Evolutionary conservation across 2,113 vertebrate species (phyloP), one percentile per base, ranked within the genome.

Genomic region (Parus major): DNA sequence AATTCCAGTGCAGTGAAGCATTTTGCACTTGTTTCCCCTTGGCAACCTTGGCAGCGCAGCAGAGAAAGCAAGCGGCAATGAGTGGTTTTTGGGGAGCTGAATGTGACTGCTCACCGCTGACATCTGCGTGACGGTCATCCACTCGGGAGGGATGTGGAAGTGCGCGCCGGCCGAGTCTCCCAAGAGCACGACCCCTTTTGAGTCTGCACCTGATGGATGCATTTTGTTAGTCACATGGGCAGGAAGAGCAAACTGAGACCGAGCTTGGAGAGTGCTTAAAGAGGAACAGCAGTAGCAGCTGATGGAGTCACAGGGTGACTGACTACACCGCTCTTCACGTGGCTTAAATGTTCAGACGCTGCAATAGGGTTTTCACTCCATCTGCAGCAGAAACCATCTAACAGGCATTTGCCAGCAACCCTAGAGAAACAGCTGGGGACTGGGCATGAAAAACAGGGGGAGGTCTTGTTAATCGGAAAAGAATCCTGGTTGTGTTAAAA

Each of bases 141-240:
- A 98, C 59, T 98, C 96, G 0, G 98, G 97, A 77, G 98, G 93
- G 92, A 98, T 98, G 87, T 98, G 98, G 76, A 98, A 98, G 85
- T 98, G 98, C 46, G 98, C 98, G 1, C 97, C 97, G 0, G 98
- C 98, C 1, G 98, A 98, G 92, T 98, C 98, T 81, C 98, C 98
- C 96, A 98, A 28, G 82, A 98, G 83, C 89, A 98, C 68, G 3
- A 98, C 84, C 29, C 98, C 98, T 66, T 71, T 96, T 3, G 98
- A 96, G 61, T 90, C 95, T 2, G 98, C 97, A 96, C 97, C 98
- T 98, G 65, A 70, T 61, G 21, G 86, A 95, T 2, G 47, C 50
- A 91, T 84, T 81, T 82, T 15, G 69, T 96, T 87, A 85, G 85
- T 72, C 20, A 5, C 11, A 8, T 2, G 29, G 82, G 56, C 53